These are phyloP conservation scores for Andrena bucephala DNA, from an alignment of 2,888 invertebrate genomes.

Conservation along the genomic window DNA sequence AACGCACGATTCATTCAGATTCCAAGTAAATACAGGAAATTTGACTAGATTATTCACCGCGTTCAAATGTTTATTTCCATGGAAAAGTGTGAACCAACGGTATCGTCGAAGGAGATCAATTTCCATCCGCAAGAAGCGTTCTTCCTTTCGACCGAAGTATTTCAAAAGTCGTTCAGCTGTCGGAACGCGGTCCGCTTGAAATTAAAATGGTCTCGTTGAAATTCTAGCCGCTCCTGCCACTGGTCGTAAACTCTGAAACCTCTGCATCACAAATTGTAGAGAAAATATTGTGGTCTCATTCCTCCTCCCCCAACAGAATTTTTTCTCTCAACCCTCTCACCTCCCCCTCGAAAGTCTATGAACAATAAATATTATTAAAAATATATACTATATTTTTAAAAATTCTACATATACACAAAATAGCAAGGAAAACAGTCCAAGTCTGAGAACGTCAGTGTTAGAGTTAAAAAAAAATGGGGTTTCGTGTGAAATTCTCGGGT, in stretches of 20 bases:
- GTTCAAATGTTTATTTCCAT: constrained; percentile 14
- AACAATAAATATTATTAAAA: no score
- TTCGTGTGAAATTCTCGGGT: constrained; percentile 32
- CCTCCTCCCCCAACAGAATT: background rate
- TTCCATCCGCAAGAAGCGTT: background rate
- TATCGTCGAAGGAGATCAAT: constrained; percentile 19
- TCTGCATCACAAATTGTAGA: constrained; percentile 30
- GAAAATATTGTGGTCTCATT: background rate
- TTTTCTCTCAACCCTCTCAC: background rate
- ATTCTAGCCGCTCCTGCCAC: constrained; percentile 29
- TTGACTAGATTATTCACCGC: no score
- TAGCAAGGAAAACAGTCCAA: no score
- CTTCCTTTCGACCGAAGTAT: background rate
- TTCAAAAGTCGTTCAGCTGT: background rate
- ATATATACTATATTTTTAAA: no score
- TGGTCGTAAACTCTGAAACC: constrained; percentile 35
- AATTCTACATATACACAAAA: no score
- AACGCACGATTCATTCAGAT: background rate
- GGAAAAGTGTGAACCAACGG: background rate
- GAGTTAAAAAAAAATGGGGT: constrained; percentile 6
- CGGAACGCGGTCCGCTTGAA: constrained; percentile 22
- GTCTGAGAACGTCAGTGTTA: background rate
- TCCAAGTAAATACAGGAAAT: background rate
- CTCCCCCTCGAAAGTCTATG: no score
- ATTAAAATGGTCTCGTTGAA: constrained; percentile 40